Evolutionary conservation across 2,888 invertebrate species (phyloP).

Genomic region (Plebejus anna): DNA sequence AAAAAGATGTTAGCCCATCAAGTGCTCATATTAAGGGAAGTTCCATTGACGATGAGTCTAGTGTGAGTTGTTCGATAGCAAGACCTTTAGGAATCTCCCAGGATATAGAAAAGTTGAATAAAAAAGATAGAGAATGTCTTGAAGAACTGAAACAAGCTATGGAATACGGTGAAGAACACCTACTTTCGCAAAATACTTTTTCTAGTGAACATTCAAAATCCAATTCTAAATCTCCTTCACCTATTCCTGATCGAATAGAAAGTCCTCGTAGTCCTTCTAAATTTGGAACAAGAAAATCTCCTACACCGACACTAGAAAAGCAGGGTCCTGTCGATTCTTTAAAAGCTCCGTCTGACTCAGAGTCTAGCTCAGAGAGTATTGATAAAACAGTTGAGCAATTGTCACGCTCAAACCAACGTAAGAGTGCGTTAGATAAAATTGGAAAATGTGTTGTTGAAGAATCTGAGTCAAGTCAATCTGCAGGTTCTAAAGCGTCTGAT

Average conservation of each 20-base stretch:
- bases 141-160: conserved; percentile 80
- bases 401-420: conserved; percentile 70
- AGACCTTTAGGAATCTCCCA: conserved; percentile 89
- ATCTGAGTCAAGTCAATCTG: conserved; percentile 81
- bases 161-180: conserved; percentile 76
- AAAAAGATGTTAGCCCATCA: conserved; percentile 83
- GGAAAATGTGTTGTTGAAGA: conserved; percentile 75
- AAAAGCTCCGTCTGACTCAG: conserved; percentile 80
- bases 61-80: conserved; percentile 89
- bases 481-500: conserved; percentile 73
- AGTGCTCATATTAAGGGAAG: conserved; percentile 82
- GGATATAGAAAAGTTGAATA: conserved; percentile 83
- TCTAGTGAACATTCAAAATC: conserved; percentile 74
- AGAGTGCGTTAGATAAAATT: conserved; percentile 65
- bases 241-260: conserved; percentile 67
- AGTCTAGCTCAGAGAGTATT: conserved; percentile 78
- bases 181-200: conserved; percentile 63
- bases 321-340: conserved; percentile 79
- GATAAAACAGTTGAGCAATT: conserved; percentile 73
- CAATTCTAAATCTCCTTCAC: conserved; percentile 68
- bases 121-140: conserved; percentile 81
- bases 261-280: conserved; percentile 69
- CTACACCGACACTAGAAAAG: conserved; percentile 82
- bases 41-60: conserved; percentile 85
- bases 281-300: conserved; percentile 65